These are phyloP conservation scores for Steinernema khuongi DNA, from an alignment of 1,140 invertebrate genomes.

Conservation along the genomic window DNA sequence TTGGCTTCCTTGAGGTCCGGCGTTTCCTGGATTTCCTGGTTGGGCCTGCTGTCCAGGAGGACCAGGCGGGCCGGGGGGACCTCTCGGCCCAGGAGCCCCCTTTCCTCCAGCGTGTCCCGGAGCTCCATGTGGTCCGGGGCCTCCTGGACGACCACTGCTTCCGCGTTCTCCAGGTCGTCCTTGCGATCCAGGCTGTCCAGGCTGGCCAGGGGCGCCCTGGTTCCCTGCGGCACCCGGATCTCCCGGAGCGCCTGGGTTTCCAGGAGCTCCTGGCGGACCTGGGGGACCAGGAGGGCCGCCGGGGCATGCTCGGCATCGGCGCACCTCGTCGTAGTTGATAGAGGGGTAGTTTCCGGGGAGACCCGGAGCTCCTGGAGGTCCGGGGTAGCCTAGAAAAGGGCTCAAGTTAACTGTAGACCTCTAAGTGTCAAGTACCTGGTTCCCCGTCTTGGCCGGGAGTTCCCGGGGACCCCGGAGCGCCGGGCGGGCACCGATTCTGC, in stretches of 20 bases:
- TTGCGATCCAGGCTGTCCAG: slow-evolving; percentile 15
- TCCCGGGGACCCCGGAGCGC: slow-evolving; percentile 20
- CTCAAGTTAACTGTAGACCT: neutral
- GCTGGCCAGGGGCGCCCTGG: slow-evolving; percentile 19
- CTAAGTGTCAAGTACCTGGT: neutral
- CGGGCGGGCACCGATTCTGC: slow-evolving; percentile 9
- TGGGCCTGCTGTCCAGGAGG: slow-evolving; percentile 11
- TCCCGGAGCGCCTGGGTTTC: slow-evolving; percentile 16
- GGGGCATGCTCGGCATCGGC: slow-evolving; percentile 6
- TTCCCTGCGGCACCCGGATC: slow-evolving; percentile 9
- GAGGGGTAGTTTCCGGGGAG: slow-evolving; percentile 31
- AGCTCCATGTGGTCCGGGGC: slow-evolving; percentile 18
- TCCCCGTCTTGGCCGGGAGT: slow-evolving; percentile 16
- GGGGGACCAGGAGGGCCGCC: slow-evolving; percentile 20
- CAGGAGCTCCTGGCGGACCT: slow-evolving; percentile 18
- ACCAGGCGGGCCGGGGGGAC: slow-evolving; percentile 20
- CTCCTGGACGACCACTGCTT: slow-evolving; percentile 2
- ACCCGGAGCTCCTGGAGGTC: neutral
- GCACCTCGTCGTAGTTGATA: slow-evolving; percentile 26
- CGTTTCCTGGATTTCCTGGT: slow-evolving; percentile 16
- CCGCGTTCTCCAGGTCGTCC: slow-evolving; percentile 20
- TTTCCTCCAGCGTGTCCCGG: slow-evolving; percentile 22
- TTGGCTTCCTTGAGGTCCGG: slow-evolving; percentile 17
- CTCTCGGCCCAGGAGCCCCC: slow-evolving; percentile 20
- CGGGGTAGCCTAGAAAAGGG: slow-evolving; percentile 19